phyloP scores from a whole-genome alignment of 2,113 vertebrate species.

The Mohoua ochrocephala region DNA sequence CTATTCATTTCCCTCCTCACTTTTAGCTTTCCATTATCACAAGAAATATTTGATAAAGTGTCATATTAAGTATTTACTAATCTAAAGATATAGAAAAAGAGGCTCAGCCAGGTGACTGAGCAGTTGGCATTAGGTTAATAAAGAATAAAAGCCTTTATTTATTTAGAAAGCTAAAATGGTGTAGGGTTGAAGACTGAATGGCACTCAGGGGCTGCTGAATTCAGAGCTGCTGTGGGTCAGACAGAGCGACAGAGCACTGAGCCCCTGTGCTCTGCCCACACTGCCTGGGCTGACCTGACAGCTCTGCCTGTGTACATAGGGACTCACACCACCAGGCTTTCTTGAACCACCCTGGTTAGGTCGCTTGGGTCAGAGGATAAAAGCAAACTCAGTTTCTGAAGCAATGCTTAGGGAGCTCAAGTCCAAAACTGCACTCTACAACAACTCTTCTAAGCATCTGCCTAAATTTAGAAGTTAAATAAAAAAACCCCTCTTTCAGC shows the following conservation, averaged over 20 bases:
- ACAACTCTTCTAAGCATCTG: background rate
- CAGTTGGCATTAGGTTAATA: background rate
- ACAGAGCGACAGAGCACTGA: accelerated
- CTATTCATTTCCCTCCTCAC: background rate
- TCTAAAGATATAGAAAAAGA: background rate
- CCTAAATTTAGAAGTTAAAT: background rate
- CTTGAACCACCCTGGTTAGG: background rate
- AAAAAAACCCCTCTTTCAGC: background rate
- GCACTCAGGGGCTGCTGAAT: background rate
- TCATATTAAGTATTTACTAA: background rate
- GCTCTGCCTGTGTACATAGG: accelerated
- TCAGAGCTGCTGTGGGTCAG: background rate
- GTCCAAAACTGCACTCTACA: background rate
- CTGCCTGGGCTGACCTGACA: background rate
- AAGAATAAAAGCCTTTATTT: background rate
- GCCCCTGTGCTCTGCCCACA: too few species aligned
- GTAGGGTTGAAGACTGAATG: background rate
- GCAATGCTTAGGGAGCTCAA: background rate
- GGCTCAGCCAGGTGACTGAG: background rate
- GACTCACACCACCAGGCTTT: background rate
- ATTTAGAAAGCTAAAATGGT: background rate
- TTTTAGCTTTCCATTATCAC: background rate
- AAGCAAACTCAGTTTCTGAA: background rate
- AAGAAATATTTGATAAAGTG: background rate
- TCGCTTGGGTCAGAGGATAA: background rate